Conservation (phyloP, 1,140 invertebrate genomes). For the Laupala kohalensis region DNA sequence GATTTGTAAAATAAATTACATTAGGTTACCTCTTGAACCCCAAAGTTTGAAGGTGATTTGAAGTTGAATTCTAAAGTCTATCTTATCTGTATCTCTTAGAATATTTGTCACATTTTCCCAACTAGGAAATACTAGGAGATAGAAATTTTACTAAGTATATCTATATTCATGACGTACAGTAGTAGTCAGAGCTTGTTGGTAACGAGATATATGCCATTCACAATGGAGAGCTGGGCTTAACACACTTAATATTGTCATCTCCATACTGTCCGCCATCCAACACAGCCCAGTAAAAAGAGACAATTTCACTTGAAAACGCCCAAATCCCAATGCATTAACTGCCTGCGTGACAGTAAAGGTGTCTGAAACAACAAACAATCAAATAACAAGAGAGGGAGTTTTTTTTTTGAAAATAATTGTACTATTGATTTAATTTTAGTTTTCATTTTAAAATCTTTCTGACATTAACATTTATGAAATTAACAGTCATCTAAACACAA, state of each 20-base stretch:
- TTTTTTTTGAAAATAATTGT: neutral
- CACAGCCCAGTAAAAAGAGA: slow-evolving; percentile 75
- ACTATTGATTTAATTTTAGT: neutral
- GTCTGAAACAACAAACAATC: slow-evolving; percentile 42
- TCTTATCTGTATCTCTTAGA: too few relatives aligned
- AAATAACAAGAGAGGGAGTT: neutral
- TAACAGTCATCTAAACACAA: neutral
- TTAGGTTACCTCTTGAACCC: too few relatives aligned
- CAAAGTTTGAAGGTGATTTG: too few relatives aligned
- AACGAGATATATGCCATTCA: slow-evolving; percentile 81
- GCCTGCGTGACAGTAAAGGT: slow-evolving; percentile 91
- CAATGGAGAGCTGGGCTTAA: slow-evolving; percentile 84
- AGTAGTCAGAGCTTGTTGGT: slow-evolving; percentile 58
- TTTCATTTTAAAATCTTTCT: neutral
- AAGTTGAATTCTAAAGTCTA: too few relatives aligned
- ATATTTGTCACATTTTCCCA: too few relatives aligned
- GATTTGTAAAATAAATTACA: too few relatives aligned
- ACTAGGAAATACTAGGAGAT: too few relatives aligned
- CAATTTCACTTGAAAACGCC: slow-evolving; percentile 86
- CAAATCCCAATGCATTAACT: slow-evolving; percentile 90
- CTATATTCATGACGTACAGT: too few relatives aligned
- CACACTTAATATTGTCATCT: slow-evolving; percentile 94
- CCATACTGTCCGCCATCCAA: slow-evolving; percentile 98
- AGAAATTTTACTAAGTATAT: too few relatives aligned
- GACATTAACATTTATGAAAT: neutral